Base-by-base conservation (phyloP, 2,888 invertebrate species). In the Leptothorax acervorum region DNA sequence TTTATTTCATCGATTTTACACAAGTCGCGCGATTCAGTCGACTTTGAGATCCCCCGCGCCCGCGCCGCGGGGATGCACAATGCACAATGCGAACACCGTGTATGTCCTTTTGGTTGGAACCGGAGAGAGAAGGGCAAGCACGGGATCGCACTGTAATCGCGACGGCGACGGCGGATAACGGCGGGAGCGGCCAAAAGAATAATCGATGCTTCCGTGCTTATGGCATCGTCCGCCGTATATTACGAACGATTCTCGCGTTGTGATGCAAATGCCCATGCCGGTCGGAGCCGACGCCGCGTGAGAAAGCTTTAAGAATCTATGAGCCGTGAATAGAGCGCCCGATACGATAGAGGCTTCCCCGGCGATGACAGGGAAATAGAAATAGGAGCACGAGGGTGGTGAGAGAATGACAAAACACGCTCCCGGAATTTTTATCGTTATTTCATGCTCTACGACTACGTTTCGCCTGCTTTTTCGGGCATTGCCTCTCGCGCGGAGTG, bases 141-240 rank as follows among this genome's bases (percentile, higher is more conserved):
- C 23, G 71, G 60, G 35, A 31, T 35, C 35, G 66, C 48, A 48
- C 57, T 35, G 85, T 71, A 75, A 71, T 82, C 71, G 88, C 85
- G 85, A 83, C 76, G 51, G 88, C 85, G 85, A 83, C 76, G 51
- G 85, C 87, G 87, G 82, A 88, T 79, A 79, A 79, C 78, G 48
- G 79, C 79, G 79, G 48, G 18, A 70, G 60, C 79, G 60, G 53
- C 76, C 74, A 78, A 76, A 82, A 82, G 82, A 82, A 82, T 82
- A 82, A 82, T 82, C 63, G 82, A 76, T 82, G 82, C 82, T 82
- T 76, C 63, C 76, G 76, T 82, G 76, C 74, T 76, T 76, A 82
- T 63, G 82, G 76, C 76, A 82, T 53, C 53, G 82, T 23, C 60
- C 79, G 76, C n/a, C 82, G 78, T 82, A 82, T 82, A 82, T 82